These are phyloP conservation scores for Muscina levida DNA, from an alignment of 2,888 invertebrate species.

Conservation along the genomic window DNA sequence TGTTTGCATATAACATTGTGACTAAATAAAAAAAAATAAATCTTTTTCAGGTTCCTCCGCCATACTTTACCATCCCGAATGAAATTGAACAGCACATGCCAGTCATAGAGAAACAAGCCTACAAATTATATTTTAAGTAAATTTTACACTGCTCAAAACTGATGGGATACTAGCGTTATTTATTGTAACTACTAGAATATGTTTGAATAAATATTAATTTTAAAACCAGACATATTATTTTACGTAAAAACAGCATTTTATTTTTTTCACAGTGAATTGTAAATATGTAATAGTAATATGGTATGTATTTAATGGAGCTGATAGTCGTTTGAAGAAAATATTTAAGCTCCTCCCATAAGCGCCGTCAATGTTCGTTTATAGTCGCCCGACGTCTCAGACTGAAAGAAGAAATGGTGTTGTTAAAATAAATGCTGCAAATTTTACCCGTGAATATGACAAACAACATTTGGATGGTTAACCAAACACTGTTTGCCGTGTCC, in stretches of 20 bases:
- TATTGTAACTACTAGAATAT: neutral
- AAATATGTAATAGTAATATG: no score
- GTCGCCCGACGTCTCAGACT: constrained; percentile 30
- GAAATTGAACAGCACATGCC: constrained; percentile 85
- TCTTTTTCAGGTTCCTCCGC: constrained; percentile 81
- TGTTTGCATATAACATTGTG: no score
- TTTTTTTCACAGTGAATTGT: no score
- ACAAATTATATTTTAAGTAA: constrained; percentile 78
- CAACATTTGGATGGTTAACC: neutral
- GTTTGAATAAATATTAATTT: constrained; percentile 9
- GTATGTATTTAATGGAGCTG: no score
- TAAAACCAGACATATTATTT: no score
- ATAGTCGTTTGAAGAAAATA: no score
- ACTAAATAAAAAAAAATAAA: neutral
- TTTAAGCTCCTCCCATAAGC: constrained; percentile 30
- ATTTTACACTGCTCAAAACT: neutral
- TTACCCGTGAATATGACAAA: no score
- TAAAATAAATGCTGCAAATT: no score
- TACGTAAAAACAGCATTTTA: no score
- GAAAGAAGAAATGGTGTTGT: neutral
- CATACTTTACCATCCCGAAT: constrained; percentile 85
- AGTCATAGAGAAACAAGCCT: constrained; percentile 80
- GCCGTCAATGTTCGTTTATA: constrained; percentile 12
- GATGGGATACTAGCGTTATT: neutral
- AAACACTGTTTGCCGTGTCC: neutral